Evolutionary conservation across 2,888 invertebrate genomes (phyloP), one percentile per base, ranked within the genome.

Genomic region (Argynnis bischoffii): DNA sequence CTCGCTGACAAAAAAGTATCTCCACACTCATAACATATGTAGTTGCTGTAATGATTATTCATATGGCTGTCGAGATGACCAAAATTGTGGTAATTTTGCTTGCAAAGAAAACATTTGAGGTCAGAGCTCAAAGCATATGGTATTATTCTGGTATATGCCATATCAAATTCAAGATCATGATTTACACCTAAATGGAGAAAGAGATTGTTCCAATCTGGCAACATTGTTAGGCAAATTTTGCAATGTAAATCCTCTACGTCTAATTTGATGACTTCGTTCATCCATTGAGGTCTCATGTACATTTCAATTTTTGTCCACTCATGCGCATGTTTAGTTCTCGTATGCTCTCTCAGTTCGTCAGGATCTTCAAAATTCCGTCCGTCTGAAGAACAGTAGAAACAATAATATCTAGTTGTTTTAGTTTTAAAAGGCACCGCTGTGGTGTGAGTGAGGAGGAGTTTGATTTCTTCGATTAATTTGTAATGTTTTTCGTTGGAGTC

Each of bases 41-140:
- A 85, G 14, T 88, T 90, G 2, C 76, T 78, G 41, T 84, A 90
- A 61, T 90, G 90, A 0, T 77, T 74, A 47, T 90, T 90, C 89
- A 91, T 90, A 68, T 91, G 90, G 0, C 75, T 68, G 54, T 90
- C 89, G 3, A 90, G 21, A 5, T 75, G 76, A 5, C 81, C 78
- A 16, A 81, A 87, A 6, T 79, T 81, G 0, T 77, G 48, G 8
- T 80, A 86, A 0, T 48, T 41, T 6, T 84, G 76, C 0, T 75
- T 57, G 18, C 91, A 91, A 0, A 90, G 47, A 0, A 80, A 84
- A 61, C 90, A 91, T 1, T 67, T 54, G 0, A 81, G 47, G 0
- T 82, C 79, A 1, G 70, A 31, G 1, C 63, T 69, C 4, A 90
- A 50, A 0, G 73, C 67, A 50, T 81, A 90, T 0, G 90, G 90